These are phyloP conservation scores for Pollicipes pollicipes DNA, from an alignment of 1,140 invertebrate genomes.

Conservation along the genomic window DNA sequence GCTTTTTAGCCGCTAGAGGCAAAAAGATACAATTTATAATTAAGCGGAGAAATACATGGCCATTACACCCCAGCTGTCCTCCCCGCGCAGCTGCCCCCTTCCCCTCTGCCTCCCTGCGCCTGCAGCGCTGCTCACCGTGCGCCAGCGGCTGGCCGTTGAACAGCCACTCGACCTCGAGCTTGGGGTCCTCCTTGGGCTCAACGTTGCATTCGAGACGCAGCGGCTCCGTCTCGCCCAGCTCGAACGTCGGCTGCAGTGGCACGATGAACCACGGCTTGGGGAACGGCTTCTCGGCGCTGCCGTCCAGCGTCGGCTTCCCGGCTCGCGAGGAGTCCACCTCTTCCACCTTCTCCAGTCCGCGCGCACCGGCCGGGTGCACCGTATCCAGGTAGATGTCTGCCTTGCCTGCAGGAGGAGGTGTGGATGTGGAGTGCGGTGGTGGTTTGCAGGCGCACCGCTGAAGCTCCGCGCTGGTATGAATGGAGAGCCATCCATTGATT, in stretches of 20 bases:
- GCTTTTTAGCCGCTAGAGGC: too few species aligned
- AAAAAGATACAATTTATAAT: too few species aligned
- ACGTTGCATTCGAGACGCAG: constrained; percentile 83
- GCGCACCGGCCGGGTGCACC: constrained; percentile 68
- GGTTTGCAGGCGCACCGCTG: too few species aligned
- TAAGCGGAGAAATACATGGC: too few species aligned
- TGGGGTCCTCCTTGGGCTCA: constrained; percentile 89
- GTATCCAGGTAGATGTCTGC: constrained; percentile 58
- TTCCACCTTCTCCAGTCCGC: constrained; percentile 63
- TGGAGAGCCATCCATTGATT: too few species aligned
- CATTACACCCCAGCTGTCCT: too few species aligned
- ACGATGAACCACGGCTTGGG: constrained; percentile 74
- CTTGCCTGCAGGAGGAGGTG: constrained; percentile 26
- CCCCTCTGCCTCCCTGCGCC: too few species aligned
- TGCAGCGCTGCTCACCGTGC: constrained; percentile 55
- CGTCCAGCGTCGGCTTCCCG: constrained; percentile 39
- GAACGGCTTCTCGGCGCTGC: constrained; percentile 44
- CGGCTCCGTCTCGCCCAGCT: constrained; percentile 71
- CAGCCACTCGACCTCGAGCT: constrained; percentile 85
- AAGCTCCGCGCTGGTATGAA: too few species aligned
- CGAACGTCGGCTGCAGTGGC: constrained; percentile 60
- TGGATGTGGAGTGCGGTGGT: too few species aligned
- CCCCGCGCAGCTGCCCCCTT: too few species aligned
- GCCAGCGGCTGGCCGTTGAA: constrained; percentile 47
- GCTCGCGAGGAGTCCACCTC: neutral